Base-by-base conservation (phyloP, 2,888 invertebrate species). In the Morpho helenor region DNA sequence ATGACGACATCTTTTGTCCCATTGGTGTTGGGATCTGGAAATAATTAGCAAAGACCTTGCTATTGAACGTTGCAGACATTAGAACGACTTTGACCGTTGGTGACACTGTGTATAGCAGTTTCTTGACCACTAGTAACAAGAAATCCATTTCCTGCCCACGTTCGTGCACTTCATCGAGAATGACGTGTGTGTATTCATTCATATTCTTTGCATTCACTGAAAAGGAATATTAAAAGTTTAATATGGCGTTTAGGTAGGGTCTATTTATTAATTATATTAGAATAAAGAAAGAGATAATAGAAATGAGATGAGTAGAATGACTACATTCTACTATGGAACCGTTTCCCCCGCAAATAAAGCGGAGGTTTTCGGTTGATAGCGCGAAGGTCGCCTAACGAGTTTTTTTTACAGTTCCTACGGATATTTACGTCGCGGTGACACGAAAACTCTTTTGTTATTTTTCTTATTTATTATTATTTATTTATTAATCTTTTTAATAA, bases 81-180 rank as follows among this genome's bases (percentile, higher is more conserved):
- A 99, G 88, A 53, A 99, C 74, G 7, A 87, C 80, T 73, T 84
- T 88, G 7, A 87, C 84, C 1, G 66, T 67, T 0, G 79, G 79
- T 0, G 88, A 86, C 0, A 82, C 82, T 0, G 94, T 93, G 61
- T 93, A 86, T 40, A 97, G 83, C 49, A 98, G 91, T 70, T 95
- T 96, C 63, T 96, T 93, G 0, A 98, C 94, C 8, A 99, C 87
- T 8, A 98, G 89, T 23, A 99, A 80, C 1, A 97, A 85, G 76
- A 99, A 97, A 76, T 99, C 99, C 92, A 97, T 96, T 39, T 98
- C 96, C 75, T 96, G 95, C 68, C 96, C 96, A 45, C 99, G 91
- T 81, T 99, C 99, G 72, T 99, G 98, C 0, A 98, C 96, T 87
- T 99, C 98, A 76, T 98, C 98, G 7, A 99, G 87, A 61, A 98